Base-by-base conservation (phyloP, 2,113 vertebrate genomes). In the Amblyopsis rosae region DNA sequence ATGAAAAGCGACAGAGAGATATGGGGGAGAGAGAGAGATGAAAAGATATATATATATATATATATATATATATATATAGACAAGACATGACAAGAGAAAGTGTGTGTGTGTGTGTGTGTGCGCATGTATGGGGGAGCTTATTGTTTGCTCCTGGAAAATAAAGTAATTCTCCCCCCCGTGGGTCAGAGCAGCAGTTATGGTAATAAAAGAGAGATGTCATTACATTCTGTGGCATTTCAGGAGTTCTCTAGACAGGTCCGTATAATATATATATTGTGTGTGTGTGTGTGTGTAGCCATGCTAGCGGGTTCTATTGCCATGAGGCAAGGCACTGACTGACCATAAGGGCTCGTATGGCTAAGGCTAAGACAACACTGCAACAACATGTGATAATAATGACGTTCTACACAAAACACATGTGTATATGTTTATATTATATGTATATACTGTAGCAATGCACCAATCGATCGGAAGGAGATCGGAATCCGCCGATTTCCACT, bases 121-220 rank as follows among this genome's bases (percentile, higher is more conserved):
- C 32, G 56, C 32, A 19, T 12, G 56, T 6, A 0, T 58, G 56
- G 7, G 49, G 58, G 3, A 12, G 64, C 66, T 80, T 81, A 85
- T 88, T 85, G 79, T 82, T 81, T 74, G 73, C 84, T 70, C 81
- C 82, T 82, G 75, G 75, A 85, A 81, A 81, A 79, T 83, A 81
- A 87, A 86, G 75, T 73, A 46, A 86, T 87, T 83, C 78, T 76
- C 73, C 79, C 65, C 3, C 57, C 0, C n/a, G n/a, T n/a, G 32
- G 84, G 86, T 89, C 88, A 86, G 75, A 88, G 77, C 77, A 80
- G 77, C 82, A 81, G 73, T 86, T 85, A 82, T 84, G 86, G 81
- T 84, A 87, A 88, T 89, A 86, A 87, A 87, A 82, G 69, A 76
- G 75, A 73, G 82, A 88, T 81, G 84, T 81, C 79, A 86, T 89